Evolutionary conservation across 2,113 vertebrate genomes (phyloP).

Genomic region (Callorhinus ursinus): DNA sequence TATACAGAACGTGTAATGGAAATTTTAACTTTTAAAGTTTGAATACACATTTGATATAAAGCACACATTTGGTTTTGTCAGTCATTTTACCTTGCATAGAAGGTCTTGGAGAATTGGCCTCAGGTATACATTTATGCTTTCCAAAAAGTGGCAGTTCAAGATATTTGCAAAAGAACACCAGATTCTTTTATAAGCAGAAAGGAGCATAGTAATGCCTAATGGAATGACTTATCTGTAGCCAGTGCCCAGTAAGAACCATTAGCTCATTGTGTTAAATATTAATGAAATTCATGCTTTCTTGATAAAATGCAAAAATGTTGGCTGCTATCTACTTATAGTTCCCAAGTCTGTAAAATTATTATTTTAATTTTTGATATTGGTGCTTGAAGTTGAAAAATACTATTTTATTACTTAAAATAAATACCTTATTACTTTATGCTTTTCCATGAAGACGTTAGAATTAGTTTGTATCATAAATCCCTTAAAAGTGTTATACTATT

Average conservation of each 20-base stretch:
- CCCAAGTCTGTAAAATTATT: constrained; percentile 23
- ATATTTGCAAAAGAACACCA: not conserved
- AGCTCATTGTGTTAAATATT: constrained; percentile 35
- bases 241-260: not conserved
- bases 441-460: constrained; percentile 34
- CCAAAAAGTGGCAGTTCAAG: not conserved
- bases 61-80: constrained; percentile 19
- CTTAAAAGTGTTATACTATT: constrained; percentile 39
- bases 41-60: constrained; percentile 46
- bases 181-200: not conserved
- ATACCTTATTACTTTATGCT: not conserved
- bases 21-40: constrained; percentile 52
- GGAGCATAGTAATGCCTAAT: not conserved
- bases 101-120: not conserved
- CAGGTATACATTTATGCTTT: not conserved
- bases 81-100: constrained; percentile 18
- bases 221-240: not conserved
- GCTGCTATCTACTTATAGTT: not conserved
- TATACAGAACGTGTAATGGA: constrained; percentile 1
- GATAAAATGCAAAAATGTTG: constrained; percentile 48
- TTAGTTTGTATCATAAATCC: not conserved
- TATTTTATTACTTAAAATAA: constrained; percentile 45
- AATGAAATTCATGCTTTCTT: constrained; percentile 27
- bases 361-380: not conserved
- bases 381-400: constrained; percentile 36